These are phyloP conservation scores for Lysandra coridon DNA, from an alignment of 2,888 invertebrate species.

Conservation along the genomic window DNA sequence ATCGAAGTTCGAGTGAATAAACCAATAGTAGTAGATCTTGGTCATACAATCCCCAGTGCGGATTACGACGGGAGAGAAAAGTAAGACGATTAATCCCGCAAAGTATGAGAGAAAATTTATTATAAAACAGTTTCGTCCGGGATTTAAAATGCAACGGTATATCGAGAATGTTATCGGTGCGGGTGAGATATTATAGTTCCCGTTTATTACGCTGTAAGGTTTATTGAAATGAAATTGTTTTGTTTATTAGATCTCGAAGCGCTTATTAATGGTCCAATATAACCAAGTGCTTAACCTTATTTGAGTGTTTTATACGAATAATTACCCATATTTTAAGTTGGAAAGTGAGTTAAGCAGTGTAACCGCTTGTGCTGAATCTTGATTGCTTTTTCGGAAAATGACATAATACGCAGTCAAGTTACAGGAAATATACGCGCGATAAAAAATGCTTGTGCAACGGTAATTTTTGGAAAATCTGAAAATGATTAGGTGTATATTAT, in stretches of 20 bases:
- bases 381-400: no score
- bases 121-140: constrained; percentile 71
- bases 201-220: constrained; percentile 44
- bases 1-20: constrained; percentile 42
- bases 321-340: not conserved
- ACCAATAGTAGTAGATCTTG: constrained; percentile 59
- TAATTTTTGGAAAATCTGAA: no score
- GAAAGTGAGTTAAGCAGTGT: no score
- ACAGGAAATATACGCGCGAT: no score
- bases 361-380: not conserved
- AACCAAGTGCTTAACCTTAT: constrained; percentile 27
- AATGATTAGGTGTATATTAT: no score
- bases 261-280: not conserved
- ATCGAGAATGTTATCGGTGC: constrained; percentile 52
- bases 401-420: no score
- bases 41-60: constrained; percentile 73
- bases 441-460: no score
- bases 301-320: not conserved
- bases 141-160: constrained; percentile 58
- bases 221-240: constrained; percentile 46
- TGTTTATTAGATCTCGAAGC: constrained; percentile 43
- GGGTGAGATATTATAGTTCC: constrained; percentile 48
- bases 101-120: constrained; percentile 72
- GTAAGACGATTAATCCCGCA: constrained; percentile 78
- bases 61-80: constrained; percentile 75